A percentile compares a stretch with the other conserved stretches of the same genome.
phyloP scores from a whole-genome alignment of 2,888 invertebrate genomes.

The Mantis religiosa region DNA sequence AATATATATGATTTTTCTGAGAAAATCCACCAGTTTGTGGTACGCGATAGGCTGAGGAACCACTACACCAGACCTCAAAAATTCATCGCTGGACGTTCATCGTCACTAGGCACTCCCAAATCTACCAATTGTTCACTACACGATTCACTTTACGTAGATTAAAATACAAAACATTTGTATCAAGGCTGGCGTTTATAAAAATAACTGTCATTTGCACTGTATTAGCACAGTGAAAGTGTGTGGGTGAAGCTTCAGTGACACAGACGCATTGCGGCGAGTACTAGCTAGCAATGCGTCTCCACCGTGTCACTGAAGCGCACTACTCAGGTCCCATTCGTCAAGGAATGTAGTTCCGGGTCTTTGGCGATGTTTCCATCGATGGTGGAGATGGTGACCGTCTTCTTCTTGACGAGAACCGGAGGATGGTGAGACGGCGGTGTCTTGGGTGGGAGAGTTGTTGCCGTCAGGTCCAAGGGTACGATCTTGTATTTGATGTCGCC shows the following conservation, averaged over 20 bases:
- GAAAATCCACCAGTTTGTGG: neutral
- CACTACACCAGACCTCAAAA: neutral
- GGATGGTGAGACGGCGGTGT: neutral
- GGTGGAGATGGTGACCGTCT: conserved; percentile 35
- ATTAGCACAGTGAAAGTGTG: neutral
- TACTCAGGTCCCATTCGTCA: conserved; percentile 36
- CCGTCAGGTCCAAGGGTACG: conserved; percentile 21
- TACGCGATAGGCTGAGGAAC: neutral
- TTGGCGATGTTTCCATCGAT: conserved; percentile 38
- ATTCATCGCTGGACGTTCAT: neutral
- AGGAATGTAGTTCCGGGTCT: conserved; percentile 36
- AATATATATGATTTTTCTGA: neutral
- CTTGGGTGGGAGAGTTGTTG: conserved; percentile 20
- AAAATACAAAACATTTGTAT: neutral
- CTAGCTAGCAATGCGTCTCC: conserved; percentile 32
- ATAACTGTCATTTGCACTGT: neutral
- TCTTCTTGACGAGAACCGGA: conserved; percentile 20
- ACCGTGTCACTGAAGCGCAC: conserved; percentile 30
- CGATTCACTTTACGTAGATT: neutral
- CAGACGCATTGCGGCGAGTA: neutral
- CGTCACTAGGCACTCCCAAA: neutral
- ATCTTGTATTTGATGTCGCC: conserved; percentile 46
- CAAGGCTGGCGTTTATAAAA: neutral
- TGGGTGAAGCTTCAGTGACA: conserved; percentile 11
- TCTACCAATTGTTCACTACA: neutral